Conservation (phyloP, 2,113 vertebrate species). For the Machaerirhynchus nigripectus region DNA sequence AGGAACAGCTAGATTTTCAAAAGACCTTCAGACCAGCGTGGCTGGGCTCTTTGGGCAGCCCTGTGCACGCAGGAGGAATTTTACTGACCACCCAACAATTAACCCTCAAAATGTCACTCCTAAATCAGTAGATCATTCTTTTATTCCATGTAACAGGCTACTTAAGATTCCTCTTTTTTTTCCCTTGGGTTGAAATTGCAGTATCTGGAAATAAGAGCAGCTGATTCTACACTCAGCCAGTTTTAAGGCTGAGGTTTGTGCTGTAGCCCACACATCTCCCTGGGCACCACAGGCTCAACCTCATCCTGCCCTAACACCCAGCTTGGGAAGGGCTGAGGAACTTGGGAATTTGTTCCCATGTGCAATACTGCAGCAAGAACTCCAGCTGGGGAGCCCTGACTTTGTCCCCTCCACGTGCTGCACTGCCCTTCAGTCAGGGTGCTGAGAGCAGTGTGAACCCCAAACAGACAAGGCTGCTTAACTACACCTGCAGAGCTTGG, state of each 20-base stretch:
- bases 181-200: background rate
- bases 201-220: background rate
- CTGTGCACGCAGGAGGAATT: background rate
- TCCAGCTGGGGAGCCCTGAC: background rate
- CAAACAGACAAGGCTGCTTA: background rate
- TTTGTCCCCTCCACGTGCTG: background rate
- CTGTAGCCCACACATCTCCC: background rate
- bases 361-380: background rate
- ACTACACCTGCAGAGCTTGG: background rate
- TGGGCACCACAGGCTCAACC: background rate
- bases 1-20: background rate
- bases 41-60: background rate
- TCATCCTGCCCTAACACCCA: background rate
- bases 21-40: background rate
- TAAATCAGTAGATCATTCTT: background rate
- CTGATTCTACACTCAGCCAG: background rate
- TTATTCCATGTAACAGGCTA: background rate
- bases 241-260: background rate
- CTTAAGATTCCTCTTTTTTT: accelerated
- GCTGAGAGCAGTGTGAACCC: background rate
- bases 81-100: background rate
- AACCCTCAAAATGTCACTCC: background rate
- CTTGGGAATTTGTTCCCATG: background rate
- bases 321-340: background rate
- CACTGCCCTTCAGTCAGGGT: background rate